Evolutionary conservation across 1,140 invertebrate genomes (phyloP), one percentile per base, ranked within the genome.

Genomic region (Phthorimaea operculella): DNA sequence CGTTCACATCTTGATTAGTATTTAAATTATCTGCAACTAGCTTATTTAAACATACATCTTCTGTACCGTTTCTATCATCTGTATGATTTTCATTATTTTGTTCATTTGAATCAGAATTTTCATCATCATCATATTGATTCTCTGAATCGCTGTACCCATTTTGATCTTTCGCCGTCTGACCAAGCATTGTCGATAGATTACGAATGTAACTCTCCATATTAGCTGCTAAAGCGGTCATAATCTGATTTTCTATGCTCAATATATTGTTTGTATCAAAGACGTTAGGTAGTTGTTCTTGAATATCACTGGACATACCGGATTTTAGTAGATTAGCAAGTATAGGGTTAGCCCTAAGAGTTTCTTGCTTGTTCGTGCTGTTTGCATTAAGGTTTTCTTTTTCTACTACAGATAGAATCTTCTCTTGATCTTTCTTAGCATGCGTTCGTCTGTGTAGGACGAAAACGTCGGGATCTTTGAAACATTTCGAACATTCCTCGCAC

Each of bases 401-500:
- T 21, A 51, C 21, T 36, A 28, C 54, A 54, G 60, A 59, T 14
- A 16, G n/a, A 42, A 28, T 12, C 21, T 49, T 8, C 48, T 55
- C 0, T 42, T 16, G 9, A 17, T 55, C 15, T 42, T 56, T 56
- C 18, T 28, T 17, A 28, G 33, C 12, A 42, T 75, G 80, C 7
- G 45, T 66, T 17, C 80, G 51, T 60, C 73, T 71, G 33, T 83
- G 80, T 10, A 83, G 28, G n/a, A 74, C n/a, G 14, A 75, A 80
- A 0, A 83, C 79, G 39, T 83, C 79, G 0, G 77, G 77, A 21
- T 83, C 80, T 63, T 83, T 83, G 21, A 82, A 83, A 47, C 77
- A 80, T 59, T 78, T 83, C 0, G 71, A 71, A 51, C 80, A 83
- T 51, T 76, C 70, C 10, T 60, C 54, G 42, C 80, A 83, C 70